Evolutionary conservation across 1,140 invertebrate species (phyloP).

Genomic region (Pseudomyrmex sp.): DNA sequence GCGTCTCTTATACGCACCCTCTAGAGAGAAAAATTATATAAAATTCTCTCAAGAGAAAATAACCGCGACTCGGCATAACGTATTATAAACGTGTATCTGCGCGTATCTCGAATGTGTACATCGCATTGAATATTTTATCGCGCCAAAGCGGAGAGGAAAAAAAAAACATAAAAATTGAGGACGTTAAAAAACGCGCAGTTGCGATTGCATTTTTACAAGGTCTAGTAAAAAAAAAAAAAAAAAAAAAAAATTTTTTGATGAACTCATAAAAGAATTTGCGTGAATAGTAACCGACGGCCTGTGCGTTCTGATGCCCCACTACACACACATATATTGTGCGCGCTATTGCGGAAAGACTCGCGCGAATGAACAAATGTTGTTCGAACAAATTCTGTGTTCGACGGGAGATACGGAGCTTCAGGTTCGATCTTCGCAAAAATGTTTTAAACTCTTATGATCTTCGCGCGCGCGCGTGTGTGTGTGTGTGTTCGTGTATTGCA

Average conservation of each 20-base stretch:
- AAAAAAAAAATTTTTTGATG: constrained; percentile 33
- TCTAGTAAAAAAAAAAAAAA: constrained; percentile 15
- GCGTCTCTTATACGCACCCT: background rate
- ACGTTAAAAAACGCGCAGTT: too few species aligned
- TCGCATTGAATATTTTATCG: too few species aligned
- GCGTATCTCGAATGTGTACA: too few species aligned
- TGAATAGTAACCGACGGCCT: background rate
- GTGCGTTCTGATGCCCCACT: background rate
- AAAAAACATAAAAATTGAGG: too few species aligned
- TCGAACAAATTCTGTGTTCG: constrained; percentile 25
- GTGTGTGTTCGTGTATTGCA: too few species aligned
- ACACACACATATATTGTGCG: background rate
- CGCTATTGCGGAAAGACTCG: background rate
- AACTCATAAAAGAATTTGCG: constrained; percentile 16
- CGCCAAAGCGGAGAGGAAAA: too few species aligned
- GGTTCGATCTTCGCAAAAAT: too few species aligned
- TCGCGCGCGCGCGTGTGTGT: too few species aligned
- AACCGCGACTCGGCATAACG: too few species aligned
- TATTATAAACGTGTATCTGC: too few species aligned
- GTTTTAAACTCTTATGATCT: too few species aligned
- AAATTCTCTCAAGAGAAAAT: too few species aligned
- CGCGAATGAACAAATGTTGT: background rate
- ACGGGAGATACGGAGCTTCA: background rate
- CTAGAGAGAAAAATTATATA: background rate
- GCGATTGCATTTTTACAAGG: background rate